Conservation (phyloP, 2,797 vertebrate species). For the Phataginus tetradactyla region DNA sequence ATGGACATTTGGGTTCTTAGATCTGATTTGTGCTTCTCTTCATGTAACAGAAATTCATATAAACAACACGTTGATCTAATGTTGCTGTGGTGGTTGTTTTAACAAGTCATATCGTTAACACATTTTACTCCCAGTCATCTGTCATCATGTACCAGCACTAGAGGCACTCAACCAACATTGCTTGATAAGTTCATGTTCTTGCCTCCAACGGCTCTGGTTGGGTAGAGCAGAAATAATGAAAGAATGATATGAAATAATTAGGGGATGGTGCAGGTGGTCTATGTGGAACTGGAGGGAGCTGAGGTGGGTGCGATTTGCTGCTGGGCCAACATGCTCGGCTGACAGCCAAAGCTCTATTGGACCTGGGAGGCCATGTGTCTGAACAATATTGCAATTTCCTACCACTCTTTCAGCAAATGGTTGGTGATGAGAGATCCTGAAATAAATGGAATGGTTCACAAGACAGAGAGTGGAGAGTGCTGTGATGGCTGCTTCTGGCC, state of each 20-base stretch:
- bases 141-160: background rate
- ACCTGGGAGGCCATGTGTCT: background rate
- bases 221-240: background rate
- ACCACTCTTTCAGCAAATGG: background rate
- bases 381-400: background rate
- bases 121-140: background rate
- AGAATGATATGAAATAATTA: background rate
- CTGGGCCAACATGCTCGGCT: background rate
- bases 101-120: background rate
- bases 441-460: background rate
- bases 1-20: background rate
- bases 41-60: background rate
- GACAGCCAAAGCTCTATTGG: background rate
- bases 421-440: background rate
- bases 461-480: background rate
- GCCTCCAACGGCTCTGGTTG: background rate
- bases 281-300: background rate
- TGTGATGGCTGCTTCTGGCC: background rate
- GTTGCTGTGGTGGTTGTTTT: background rate
- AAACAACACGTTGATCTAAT: background rate
- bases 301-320: background rate
- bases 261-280: background rate
- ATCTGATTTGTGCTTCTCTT: background rate
- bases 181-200: background rate
- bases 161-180: background rate